Conservation (phyloP, 64 coral and sea anemone genomes). For the Astreopora myriophthalma region DNA sequence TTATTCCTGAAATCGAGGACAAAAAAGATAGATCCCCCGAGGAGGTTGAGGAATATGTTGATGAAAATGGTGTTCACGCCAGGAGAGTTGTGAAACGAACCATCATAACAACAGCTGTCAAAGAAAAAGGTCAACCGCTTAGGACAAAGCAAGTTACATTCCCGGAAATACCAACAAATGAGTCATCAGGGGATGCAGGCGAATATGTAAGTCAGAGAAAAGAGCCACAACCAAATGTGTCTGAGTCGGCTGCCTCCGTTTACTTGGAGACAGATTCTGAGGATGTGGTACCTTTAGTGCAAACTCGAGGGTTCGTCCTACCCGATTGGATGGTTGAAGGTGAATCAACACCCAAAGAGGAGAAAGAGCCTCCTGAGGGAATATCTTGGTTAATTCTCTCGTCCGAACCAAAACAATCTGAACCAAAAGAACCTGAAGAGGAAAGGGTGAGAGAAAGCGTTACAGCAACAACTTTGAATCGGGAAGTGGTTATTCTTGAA, state of each 20-base stretch:
- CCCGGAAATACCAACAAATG: background rate
- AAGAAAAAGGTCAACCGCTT: background rate
- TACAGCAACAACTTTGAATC: background rate
- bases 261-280: background rate
- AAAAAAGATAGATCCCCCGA: background rate
- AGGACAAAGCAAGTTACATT: background rate
- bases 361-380: background rate
- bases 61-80: conserved; percentile 63
- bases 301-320: background rate
- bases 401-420: background rate
- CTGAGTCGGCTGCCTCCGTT: conserved; percentile 7
- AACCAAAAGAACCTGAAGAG: background rate
- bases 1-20: conserved; percentile 3
- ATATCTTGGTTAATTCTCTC: background rate
- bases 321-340: conserved; percentile 32
- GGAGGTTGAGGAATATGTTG: conserved; percentile 56
- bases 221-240: background rate
- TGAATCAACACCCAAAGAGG: background rate
- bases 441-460: background rate
- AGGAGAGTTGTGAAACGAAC: conserved; percentile 31
- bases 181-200: conserved; percentile 15
- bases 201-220: background rate
- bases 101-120: conserved; percentile 40
- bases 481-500: conserved; percentile 14
- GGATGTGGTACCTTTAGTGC: conserved; percentile 13